Evolutionary conservation across 92 coral and sea anemone genomes (phyloP).

Genomic region (Montipora capitata): DNA sequence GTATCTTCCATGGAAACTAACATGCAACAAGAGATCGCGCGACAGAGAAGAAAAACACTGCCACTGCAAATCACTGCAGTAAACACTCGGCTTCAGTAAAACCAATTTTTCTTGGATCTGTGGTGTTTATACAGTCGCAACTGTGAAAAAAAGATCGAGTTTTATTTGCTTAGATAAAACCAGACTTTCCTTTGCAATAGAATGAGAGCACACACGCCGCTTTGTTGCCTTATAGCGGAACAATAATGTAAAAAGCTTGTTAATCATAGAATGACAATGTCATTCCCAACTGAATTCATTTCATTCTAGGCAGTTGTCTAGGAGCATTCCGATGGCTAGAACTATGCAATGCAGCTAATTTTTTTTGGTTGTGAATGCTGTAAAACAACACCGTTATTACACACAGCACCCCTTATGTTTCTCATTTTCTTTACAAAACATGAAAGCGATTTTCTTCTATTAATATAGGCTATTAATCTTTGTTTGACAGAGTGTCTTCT

Average conservation of each 20-base stretch:
- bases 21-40: too few relatives aligned
- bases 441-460: background rate
- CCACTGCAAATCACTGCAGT: background rate
- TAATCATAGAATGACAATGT: too few relatives aligned
- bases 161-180: background rate
- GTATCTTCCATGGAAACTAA: background rate
- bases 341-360: too few relatives aligned
- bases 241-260: too few relatives aligned
- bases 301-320: too few relatives aligned
- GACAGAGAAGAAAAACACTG: background rate
- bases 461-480: background rate
- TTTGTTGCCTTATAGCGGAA: background rate
- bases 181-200: background rate
- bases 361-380: too few relatives aligned
- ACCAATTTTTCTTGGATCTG: background rate
- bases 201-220: background rate
- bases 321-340: too few relatives aligned
- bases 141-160: background rate
- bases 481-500: too few relatives aligned
- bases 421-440: slow-evolving; percentile 4
- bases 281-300: too few relatives aligned
- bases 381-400: too few relatives aligned
- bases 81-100: background rate
- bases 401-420: slow-evolving; percentile 1
- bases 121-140: slow-evolving; percentile 6